These are phyloP conservation scores for Nannospalax galili DNA, from an alignment of 2,113 vertebrate genomes.

Conservation along the genomic window DNA sequence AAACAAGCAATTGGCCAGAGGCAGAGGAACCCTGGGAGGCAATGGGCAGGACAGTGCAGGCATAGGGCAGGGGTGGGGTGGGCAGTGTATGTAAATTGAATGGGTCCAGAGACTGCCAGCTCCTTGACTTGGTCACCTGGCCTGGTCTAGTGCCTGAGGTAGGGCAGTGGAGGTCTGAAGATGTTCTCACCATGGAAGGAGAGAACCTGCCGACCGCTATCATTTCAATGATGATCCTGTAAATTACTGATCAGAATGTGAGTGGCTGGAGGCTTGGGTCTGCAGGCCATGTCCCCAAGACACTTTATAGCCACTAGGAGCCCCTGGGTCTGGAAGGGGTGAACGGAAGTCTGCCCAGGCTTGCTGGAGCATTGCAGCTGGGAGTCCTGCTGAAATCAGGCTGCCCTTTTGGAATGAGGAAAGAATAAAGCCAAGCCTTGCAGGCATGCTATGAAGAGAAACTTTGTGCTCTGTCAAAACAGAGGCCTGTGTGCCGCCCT, in stretches of 20 bases:
- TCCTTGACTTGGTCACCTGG: not conserved
- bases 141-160: not conserved
- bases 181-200: not conserved
- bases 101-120: not conserved
- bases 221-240: not conserved
- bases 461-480: not conserved
- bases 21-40: not conserved
- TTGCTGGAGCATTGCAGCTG: not conserved
- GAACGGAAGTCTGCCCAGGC: not conserved
- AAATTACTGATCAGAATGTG: not conserved
- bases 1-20: conserved; percentile 44
- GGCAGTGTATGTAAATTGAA: not conserved
- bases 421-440: not conserved
- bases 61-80: not conserved
- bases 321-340: not conserved
- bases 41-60: not conserved
- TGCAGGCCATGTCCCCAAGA: not conserved
- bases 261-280: not conserved
- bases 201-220: not conserved
- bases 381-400: not conserved
- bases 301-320: not conserved
- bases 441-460: not conserved
- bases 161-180: not conserved
- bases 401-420: not conserved
- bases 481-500: not conserved